These are phyloP conservation scores for Tragulus kanchil DNA, from an alignment of 2,113 vertebrate genomes.

Conservation along the genomic window DNA sequence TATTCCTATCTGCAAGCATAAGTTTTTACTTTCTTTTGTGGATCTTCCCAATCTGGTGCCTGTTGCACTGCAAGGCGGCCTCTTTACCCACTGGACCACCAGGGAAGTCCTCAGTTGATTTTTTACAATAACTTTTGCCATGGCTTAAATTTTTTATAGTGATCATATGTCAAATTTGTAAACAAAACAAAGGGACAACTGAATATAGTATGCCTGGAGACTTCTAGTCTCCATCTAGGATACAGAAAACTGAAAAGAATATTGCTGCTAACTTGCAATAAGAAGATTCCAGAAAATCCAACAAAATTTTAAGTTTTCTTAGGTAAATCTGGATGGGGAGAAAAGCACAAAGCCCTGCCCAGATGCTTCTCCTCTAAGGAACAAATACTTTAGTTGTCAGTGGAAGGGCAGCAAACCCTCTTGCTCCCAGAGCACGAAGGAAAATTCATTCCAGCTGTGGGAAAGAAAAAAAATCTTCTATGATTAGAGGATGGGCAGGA, in stretches of 20 bases:
- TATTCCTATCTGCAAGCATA: neutral
- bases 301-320: neutral
- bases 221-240: neutral
- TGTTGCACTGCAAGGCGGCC: no score
- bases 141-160: neutral
- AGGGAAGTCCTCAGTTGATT: neutral
- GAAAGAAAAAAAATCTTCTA: neutral
- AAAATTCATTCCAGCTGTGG: neutral
- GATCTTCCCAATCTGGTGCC: no score
- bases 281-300: neutral
- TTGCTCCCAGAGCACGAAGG: neutral
- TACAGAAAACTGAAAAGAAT: neutral
- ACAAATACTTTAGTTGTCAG: neutral
- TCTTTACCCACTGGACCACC: no score
- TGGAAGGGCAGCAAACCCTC: neutral
- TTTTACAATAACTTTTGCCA: neutral
- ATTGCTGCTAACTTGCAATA: neutral
- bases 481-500: neutral
- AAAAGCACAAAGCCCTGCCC: neutral
- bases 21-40: no score
- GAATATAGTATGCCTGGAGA: neutral
- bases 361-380: neutral
- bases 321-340: neutral
- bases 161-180: neutral
- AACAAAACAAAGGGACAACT: neutral